Conservation (phyloP, 2,113 vertebrate genomes). For the Oreotrochilus melanogaster region DNA sequence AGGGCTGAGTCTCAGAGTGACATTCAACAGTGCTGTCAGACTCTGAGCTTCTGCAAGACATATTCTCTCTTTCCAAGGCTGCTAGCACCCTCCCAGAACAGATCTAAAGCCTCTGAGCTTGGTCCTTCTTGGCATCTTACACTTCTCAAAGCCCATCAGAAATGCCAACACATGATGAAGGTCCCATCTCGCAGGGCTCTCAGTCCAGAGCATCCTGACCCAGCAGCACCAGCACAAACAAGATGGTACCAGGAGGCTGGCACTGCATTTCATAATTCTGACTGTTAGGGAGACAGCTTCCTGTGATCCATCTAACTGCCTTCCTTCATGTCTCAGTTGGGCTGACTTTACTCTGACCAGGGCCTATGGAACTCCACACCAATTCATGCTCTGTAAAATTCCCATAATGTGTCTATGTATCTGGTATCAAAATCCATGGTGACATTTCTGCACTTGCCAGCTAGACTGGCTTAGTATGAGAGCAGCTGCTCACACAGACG, state of each 20-base stretch:
- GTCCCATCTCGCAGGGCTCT: background rate
- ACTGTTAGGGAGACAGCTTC: background rate
- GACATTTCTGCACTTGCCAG: background rate
- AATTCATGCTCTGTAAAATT: background rate
- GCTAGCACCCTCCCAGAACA: background rate
- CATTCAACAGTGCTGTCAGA: background rate
- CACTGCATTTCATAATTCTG: background rate
- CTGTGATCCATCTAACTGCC: background rate
- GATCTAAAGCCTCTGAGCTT: background rate
- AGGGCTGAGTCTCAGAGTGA: background rate
- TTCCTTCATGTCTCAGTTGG: background rate
- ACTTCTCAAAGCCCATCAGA: background rate
- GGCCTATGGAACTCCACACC: background rate
- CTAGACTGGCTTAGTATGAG: background rate
- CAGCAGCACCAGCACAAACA: background rate
- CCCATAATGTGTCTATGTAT: background rate
- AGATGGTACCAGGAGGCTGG: accelerated
- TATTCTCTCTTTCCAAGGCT: background rate
- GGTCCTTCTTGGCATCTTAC: background rate
- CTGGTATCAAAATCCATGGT: background rate
- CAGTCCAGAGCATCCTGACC: background rate
- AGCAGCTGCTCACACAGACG: background rate
- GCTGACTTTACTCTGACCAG: background rate
- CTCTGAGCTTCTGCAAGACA: background rate
- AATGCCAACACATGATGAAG: background rate